Evolutionary conservation across 2,797 vertebrate species (phyloP).

Genomic region (Danio choprae): DNA sequence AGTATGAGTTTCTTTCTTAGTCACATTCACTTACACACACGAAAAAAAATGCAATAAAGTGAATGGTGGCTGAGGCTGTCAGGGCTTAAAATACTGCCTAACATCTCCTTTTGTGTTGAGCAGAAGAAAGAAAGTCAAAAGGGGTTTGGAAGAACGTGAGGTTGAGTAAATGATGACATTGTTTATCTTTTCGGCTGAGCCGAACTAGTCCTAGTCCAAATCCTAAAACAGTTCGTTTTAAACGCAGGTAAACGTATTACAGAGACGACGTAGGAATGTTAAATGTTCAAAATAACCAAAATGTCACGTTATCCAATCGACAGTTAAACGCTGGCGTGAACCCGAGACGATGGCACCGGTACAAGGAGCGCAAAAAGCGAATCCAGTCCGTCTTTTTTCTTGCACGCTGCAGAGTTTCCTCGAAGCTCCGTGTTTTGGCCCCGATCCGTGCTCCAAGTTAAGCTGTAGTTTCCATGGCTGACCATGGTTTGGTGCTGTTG

Average conservation of each 20-base stretch:
- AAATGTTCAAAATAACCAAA: slow-evolving; percentile 36
- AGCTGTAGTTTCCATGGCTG: slow-evolving; percentile 77
- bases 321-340: slow-evolving; percentile 51
- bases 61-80: slow-evolving; percentile 8
- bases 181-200: slow-evolving; percentile 6
- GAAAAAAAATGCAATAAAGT: neutral
- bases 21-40: slow-evolving; percentile 12
- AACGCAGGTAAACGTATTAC: slow-evolving; percentile 9
- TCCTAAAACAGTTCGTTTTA: neutral
- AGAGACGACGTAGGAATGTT: neutral
- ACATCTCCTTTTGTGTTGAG: slow-evolving; percentile 18
- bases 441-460: slow-evolving; percentile 68
- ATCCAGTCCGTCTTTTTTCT: slow-evolving; percentile 71
- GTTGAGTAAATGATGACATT: slow-evolving; percentile 14
- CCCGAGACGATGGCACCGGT: slow-evolving; percentile 49
- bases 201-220: slow-evolving; percentile 7
- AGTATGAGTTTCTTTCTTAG: neutral
- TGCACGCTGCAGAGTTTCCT: slow-evolving; percentile 60
- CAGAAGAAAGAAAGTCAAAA: slow-evolving; percentile 21
- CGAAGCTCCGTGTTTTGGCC: slow-evolving; percentile 69
- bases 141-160: neutral
- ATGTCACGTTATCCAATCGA: slow-evolving; percentile 44
- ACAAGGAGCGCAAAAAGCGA: slow-evolving; percentile 50
- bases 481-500: slow-evolving; percentile 97
- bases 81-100: neutral